Evolutionary conservation across 2,888 invertebrate genomes (phyloP).

Genomic region (Andrena marginata): DNA sequence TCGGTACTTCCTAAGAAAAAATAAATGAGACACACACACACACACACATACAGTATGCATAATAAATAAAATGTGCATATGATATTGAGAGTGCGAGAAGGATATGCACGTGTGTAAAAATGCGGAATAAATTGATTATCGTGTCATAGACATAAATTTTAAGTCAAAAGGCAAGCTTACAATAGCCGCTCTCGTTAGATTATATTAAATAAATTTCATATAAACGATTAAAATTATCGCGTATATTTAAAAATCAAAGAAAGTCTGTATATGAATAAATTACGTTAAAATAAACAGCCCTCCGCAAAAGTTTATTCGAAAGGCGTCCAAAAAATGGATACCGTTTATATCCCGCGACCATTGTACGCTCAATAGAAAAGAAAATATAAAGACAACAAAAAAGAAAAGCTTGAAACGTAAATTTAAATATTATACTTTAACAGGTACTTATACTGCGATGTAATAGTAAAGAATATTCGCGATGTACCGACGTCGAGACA

Average conservation of each 20-base stretch:
- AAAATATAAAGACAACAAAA: conserved; percentile 56
- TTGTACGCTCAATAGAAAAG: conserved; percentile 74
- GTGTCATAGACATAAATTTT: conserved; percentile 52
- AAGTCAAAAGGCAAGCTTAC: conserved; percentile 73
- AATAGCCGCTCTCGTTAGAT: conserved; percentile 71
- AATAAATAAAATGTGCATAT: conserved; percentile 57
- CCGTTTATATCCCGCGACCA: conserved; percentile 65
- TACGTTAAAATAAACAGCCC: neutral
- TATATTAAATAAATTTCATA: neutral
- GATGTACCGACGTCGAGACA: conserved; percentile 19
- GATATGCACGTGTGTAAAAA: conserved; percentile 31
- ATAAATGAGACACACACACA: conserved; percentile 19
- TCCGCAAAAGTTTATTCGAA: neutral
- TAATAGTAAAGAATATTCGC: conserved; percentile 37
- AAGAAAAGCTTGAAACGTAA: conserved; percentile 68
- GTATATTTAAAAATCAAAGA: neutral
- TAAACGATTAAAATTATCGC: neutral
- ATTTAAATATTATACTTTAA: conserved; percentile 69
- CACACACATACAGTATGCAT: conserved; percentile 30
- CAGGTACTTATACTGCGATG: conserved; percentile 60
- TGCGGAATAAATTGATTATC: conserved; percentile 39
- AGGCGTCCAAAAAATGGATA: conserved; percentile 63
- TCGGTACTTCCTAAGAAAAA: conserved; percentile 22
- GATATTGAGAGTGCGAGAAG: conserved; percentile 23
- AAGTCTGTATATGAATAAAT: neutral